phyloP scores from a whole-genome alignment of 2,113 vertebrate genomes.

The Tetrao urogallus region DNA sequence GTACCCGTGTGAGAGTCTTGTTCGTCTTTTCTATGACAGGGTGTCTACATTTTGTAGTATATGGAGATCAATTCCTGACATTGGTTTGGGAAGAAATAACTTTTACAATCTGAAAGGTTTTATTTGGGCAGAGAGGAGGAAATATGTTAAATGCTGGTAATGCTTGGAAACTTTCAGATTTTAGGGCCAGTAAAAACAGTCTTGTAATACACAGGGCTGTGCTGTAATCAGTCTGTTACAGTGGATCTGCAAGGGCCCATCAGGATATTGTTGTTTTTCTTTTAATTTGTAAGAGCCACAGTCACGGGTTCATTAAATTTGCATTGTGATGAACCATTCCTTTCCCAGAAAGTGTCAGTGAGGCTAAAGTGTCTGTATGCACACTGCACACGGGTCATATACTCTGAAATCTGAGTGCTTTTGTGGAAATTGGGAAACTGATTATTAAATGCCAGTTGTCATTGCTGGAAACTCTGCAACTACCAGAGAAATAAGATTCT shows the following conservation, averaged over 20 bases:
- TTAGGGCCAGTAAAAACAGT: neutral
- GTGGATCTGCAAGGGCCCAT: neutral
- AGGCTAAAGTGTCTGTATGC: neutral
- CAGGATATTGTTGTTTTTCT: neutral
- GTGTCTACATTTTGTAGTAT: rapidly evolving
- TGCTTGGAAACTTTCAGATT: neutral
- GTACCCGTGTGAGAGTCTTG: rapidly evolving
- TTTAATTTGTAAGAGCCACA: neutral
- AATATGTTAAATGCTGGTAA: neutral
- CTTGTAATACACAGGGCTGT: neutral
- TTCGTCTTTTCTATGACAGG: rapidly evolving
- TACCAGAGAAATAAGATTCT: neutral
- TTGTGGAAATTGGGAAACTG: slow-evolving; percentile 12
- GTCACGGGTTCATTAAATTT: neutral
- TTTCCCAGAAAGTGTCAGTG: neutral
- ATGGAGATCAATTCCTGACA: neutral
- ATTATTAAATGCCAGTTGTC: slow-evolving; percentile 36
- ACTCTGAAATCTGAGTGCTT: neutral
- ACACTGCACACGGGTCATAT: neutral
- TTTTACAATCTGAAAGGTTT: neutral
- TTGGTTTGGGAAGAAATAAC: neutral
- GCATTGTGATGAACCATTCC: slow-evolving; percentile 6
- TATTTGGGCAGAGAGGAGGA: neutral
- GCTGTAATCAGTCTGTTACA: neutral
- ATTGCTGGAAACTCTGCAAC: neutral